These are phyloP conservation scores for Sinocyclocheilus grahami DNA, from an alignment of 2,113 vertebrate genomes.

Conservation along the genomic window DNA sequence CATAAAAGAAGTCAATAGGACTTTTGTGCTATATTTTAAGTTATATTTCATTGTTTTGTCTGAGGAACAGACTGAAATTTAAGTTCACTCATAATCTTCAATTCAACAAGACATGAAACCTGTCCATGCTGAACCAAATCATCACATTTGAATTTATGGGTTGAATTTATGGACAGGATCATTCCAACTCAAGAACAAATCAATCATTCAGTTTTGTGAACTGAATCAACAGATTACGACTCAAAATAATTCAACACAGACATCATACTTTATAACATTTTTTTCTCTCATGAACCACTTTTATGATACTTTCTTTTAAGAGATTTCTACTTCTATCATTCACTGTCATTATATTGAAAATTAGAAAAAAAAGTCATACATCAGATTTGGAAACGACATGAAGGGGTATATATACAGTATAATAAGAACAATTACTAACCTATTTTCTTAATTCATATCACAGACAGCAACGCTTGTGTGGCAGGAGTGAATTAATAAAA, in stretches of 20 bases:
- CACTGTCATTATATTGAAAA: neutral
- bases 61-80: neutral
- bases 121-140: neutral
- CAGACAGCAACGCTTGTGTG: neutral
- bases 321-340: neutral
- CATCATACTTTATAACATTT: neutral
- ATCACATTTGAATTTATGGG: neutral
- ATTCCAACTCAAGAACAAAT: neutral
- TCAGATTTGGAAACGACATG: neutral
- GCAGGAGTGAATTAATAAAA: constrained; percentile 21
- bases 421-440: neutral
- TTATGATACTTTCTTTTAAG: neutral
- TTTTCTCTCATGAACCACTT: neutral
- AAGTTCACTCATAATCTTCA: neutral
- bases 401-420: neutral
- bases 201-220: neutral
- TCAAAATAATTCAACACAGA: neutral
- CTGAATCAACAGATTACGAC: neutral
- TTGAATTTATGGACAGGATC: neutral
- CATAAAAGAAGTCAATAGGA: neutral
- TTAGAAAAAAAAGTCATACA: too few species aligned
- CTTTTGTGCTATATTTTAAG: neutral
- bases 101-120: neutral
- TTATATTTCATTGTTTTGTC: neutral
- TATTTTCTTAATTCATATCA: constrained; percentile 42